Percentiles rank a stretch among this genome's conserved stretches.
phyloP scores from a whole-genome alignment of 2,113 vertebrate species.

The Crocuta crocuta region DNA sequence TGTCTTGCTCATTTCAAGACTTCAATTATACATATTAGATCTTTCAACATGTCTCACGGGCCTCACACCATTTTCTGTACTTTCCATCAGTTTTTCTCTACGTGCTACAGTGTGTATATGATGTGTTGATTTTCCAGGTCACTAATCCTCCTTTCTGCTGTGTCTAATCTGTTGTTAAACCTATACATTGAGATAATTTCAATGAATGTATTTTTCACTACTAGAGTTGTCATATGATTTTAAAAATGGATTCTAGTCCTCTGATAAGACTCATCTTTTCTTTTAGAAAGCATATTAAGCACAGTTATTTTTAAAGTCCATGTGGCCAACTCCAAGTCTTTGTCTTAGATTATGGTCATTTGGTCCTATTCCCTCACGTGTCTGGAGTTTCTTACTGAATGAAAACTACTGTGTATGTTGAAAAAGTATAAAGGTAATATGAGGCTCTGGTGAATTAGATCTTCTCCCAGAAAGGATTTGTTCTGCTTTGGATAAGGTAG shows the following conservation, averaged over 20 bases:
- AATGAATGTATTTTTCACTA: not conserved
- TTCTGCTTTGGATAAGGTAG: not conserved
- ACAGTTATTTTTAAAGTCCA: slow-evolving; percentile 8
- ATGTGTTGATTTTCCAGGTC: not conserved
- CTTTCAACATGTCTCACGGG: not conserved
- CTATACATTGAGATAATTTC: not conserved
- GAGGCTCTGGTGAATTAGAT: not conserved
- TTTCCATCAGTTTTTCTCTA: slow-evolving; percentile 1
- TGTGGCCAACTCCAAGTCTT: not conserved
- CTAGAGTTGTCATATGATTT: not conserved
- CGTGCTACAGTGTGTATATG: not conserved
- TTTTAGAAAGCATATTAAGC: slow-evolving; percentile 6
- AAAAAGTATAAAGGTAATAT: not conserved
- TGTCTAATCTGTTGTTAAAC: not conserved
- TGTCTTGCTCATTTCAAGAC: not conserved
- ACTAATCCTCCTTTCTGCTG: not conserved
- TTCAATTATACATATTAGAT: not conserved
- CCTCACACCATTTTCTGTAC: not conserved
- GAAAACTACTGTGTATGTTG: not conserved
- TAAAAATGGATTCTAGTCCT: not conserved
- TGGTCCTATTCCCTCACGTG: not conserved
- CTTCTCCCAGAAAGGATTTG: not conserved
- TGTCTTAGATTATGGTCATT: not conserved
- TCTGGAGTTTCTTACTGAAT: not conserved
- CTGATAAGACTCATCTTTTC: not conserved